These are phyloP conservation scores for Gallinago nigripennis DNA, from an alignment of 2,797 vertebrate genomes.

Conservation along the genomic window DNA sequence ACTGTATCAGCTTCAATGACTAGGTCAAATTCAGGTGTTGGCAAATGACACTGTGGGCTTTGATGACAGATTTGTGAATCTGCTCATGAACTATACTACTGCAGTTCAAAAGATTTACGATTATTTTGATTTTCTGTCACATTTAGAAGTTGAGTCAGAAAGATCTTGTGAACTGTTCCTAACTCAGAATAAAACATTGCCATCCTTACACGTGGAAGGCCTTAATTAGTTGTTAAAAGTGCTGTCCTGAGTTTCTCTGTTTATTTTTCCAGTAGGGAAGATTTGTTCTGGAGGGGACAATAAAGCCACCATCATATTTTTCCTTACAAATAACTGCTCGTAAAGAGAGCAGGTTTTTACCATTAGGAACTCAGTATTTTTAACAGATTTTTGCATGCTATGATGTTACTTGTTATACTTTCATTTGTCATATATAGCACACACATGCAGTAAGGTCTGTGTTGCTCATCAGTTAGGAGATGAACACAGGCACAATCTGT, in stretches of 20 bases:
- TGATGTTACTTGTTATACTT: neutral
- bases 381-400: constrained; percentile 11
- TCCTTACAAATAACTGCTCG: neutral
- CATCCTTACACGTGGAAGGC: neutral
- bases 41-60: neutral
- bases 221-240: neutral
- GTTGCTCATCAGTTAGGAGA: neutral
- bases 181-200: constrained; percentile 54
- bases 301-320: neutral
- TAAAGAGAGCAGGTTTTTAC: constrained; percentile 14
- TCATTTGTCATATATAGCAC: neutral
- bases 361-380: neutral
- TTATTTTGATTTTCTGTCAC: constrained; percentile 21
- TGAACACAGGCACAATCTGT: neutral
- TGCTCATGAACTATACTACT: neutral
- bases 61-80: constrained; percentile 43
- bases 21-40: constrained; percentile 63
- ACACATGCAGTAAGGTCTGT: neutral
- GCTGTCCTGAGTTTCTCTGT: neutral
- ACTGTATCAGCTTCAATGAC: constrained; percentile 62
- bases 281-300: neutral
- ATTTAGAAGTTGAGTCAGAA: constrained; percentile 53
- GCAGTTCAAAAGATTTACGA: neutral
- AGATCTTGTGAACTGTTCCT: constrained; percentile 33
- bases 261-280: neutral